Base-by-base conservation (phyloP, 2,888 invertebrate species). In the Sesia apiformis region DNA sequence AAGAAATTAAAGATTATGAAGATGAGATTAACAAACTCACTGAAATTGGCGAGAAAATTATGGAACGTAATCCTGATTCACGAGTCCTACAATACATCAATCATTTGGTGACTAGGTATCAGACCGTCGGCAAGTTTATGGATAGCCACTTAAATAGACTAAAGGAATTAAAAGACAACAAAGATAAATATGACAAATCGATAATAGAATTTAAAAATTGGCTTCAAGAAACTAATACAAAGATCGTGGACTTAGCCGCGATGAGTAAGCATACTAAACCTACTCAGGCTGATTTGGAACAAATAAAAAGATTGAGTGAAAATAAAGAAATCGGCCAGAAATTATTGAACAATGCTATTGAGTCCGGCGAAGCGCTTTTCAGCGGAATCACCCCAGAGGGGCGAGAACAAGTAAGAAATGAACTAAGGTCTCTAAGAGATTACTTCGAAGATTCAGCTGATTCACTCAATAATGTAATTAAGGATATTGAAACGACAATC, bases 331-430 rank as follows among this genome's bases (percentile, higher is more conserved):
- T 92, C 54, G 97, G 97, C 0, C 96, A 96, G 71, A 84, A 87
- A 40, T 83, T 96, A 46, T 79, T 98, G 0, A 96, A 95, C 65
- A 93, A 91, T 65, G 95, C 95, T 0, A 93, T 96, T 0, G 96
- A 96, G 76, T 92, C 94, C 55, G 98, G 98, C 0, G 98, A 98
- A 85, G 92, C 94, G 4, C 85, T 98, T 5, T 97, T 97, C 69
- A 93, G 96, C 6, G 94, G 95, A 49, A 95, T 98, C 5, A 95
- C 95, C 0, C 94, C 96, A 1, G 96, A 97, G 69, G 96, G 97
- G 57, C 92, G 98, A 53, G 98, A 98, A 74, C 86, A 91, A 53
- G 94, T 98, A 53, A 91, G 98, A 60, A 92, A 93, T 52, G 96
- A 98, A 72, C 78, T 98, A 23, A 91, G 97, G 70, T 90, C 92